These are phyloP conservation scores for Euplexia lucipara DNA, from an alignment of 2,888 invertebrate genomes.

Conservation along the genomic window DNA sequence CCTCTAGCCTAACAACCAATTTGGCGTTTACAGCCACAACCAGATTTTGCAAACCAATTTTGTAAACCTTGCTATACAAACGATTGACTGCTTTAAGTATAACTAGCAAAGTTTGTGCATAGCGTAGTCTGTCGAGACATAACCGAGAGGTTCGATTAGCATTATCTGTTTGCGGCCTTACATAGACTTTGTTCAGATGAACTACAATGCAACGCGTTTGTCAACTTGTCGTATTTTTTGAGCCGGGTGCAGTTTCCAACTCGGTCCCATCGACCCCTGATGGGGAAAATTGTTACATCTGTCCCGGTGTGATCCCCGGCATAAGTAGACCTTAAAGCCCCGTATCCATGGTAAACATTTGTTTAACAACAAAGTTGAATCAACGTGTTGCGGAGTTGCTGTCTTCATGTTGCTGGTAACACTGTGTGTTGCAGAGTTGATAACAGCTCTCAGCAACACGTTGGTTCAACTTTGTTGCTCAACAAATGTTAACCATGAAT, in stretches of 20 bases:
- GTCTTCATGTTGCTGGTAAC: no score
- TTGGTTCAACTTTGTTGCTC: no score
- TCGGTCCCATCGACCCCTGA: no score
- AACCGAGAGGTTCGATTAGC: constrained; percentile 4
- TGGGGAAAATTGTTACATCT: no score
- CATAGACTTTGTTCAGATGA: constrained; percentile 13
- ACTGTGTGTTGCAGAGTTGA: no score
- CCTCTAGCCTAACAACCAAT: constrained; percentile 13
- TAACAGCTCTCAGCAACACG: no score
- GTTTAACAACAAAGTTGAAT: no score
- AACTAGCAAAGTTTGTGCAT: constrained; percentile 14
- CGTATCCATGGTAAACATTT: no score
- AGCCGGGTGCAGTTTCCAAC: not conserved
- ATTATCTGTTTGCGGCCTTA: constrained; percentile 25
- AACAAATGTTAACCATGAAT: no score
- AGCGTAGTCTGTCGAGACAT: not conserved
- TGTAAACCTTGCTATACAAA: constrained; percentile 23
- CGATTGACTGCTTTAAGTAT: constrained; percentile 25
- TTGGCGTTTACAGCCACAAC: constrained; percentile 19
- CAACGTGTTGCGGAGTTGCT: no score
- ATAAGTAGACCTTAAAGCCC: no score
- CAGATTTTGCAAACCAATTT: constrained; percentile 22
- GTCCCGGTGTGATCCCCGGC: no score
- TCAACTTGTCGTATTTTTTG: not conserved
- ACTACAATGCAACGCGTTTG: not conserved